phyloP scores from a whole-genome alignment of 2,888 invertebrate genomes.

The Aspidiotus destructor region DNA sequence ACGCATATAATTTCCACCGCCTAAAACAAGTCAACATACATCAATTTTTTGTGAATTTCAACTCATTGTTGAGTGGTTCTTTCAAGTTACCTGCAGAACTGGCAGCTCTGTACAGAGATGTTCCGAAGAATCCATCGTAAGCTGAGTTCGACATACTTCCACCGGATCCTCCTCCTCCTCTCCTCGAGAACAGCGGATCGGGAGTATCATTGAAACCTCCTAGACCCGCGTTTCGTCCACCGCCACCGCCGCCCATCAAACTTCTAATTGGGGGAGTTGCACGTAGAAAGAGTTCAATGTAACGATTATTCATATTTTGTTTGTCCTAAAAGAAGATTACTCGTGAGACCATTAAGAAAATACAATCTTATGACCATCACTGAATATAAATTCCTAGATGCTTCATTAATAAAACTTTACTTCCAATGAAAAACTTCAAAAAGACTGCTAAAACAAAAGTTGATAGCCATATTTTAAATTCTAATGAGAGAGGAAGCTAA shows the following conservation, averaged over 20 bases:
- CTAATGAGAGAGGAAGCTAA: too few species aligned
- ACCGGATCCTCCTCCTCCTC: neutral
- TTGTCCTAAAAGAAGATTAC: constrained; percentile 52
- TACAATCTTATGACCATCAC: too few species aligned
- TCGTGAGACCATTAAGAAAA: too few species aligned
- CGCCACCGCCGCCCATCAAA: neutral
- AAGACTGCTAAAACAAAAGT: too few species aligned
- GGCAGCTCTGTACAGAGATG: neutral
- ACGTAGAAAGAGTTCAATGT: constrained; percentile 73
- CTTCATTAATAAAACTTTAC: too few species aligned
- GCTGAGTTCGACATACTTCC: constrained; percentile 17
- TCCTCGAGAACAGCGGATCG: constrained; percentile 11
- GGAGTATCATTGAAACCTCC: neutral
- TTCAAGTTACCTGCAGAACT: neutral
- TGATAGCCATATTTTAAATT: too few species aligned
- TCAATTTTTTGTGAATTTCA: too few species aligned
- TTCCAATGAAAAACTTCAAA: too few species aligned
- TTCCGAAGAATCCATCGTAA: constrained; percentile 19
- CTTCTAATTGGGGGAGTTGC: neutral
- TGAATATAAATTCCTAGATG: too few species aligned
- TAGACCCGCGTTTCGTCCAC: neutral
- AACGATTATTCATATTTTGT: constrained; percentile 82
- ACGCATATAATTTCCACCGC: too few species aligned
- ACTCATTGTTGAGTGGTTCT: too few species aligned
- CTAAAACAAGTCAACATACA: too few species aligned